Conservation (phyloP, 2,888 invertebrate genomes). For the Caenorhabditis imperialis region DNA sequence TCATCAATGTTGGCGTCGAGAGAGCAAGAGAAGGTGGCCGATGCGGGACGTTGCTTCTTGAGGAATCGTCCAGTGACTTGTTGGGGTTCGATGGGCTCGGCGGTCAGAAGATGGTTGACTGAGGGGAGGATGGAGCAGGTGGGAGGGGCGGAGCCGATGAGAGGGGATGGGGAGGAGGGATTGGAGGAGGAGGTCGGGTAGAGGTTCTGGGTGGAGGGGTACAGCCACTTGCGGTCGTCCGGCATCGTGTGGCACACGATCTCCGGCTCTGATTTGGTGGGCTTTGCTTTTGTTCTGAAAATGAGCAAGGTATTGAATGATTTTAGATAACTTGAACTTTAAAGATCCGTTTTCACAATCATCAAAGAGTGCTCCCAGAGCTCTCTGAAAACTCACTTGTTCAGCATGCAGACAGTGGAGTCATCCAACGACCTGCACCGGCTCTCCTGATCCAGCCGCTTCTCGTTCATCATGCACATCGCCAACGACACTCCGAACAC, state of each 20-base stretch:
- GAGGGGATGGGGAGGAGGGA: conserved; percentile 56
- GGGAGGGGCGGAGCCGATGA: conserved; percentile 57
- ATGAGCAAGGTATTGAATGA: no score
- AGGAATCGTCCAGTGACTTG: conserved; percentile 56
- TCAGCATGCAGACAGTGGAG: conserved; percentile 51
- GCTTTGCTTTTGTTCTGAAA: conserved; percentile 50
- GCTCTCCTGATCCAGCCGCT: conserved; percentile 77
- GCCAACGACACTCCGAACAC: conserved; percentile 90
- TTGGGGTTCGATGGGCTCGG: conserved; percentile 36
- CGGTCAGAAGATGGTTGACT: conserved; percentile 28
- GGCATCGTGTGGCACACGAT: conserved; percentile 40
- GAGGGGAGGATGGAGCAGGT: conserved; percentile 48
- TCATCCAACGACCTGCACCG: conserved; percentile 62
- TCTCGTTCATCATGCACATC: conserved; percentile 89
- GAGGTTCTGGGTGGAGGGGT: conserved; percentile 60
- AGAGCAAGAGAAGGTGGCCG: conserved; percentile 58
- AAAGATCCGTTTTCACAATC: no score
- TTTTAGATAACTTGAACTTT: no score
- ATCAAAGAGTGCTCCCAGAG: no score
- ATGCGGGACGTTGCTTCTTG: conserved; percentile 59
- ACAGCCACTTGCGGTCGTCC: conserved; percentile 63
- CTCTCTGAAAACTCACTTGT: conserved; percentile 22
- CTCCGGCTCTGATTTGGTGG: conserved; percentile 62
- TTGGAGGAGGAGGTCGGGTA: conserved; percentile 52
- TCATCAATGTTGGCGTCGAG: conserved; percentile 53